A percentile compares a stretch with the other conserved stretches of the same genome.
Conservation (phyloP, 2,797 vertebrate species). For the Arnoldichthys spilopterus region DNA sequence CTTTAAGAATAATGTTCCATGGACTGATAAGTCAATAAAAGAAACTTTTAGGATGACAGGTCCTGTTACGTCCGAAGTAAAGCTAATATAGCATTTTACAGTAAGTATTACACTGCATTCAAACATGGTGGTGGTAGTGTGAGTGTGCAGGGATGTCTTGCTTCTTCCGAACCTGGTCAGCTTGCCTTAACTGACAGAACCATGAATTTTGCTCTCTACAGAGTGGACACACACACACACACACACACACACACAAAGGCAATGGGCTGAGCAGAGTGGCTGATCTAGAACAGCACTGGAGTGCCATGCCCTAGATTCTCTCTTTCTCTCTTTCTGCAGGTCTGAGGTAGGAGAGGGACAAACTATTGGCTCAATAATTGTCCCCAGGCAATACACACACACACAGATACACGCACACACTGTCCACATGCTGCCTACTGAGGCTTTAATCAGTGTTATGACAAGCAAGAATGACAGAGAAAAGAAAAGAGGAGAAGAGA, state of each 20-base stretch:
- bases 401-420: slow-evolving; percentile 2
- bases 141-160: too few relatives aligned
- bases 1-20: too few relatives aligned
- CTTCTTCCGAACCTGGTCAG: too few relatives aligned
- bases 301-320: slow-evolving; percentile 48
- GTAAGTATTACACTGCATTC: too few relatives aligned
- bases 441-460: slow-evolving; percentile 53
- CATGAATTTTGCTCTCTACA: too few relatives aligned
- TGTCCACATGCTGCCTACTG: slow-evolving; percentile 40
- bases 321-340: slow-evolving; percentile 20
- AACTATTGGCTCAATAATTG: slow-evolving; percentile 49
- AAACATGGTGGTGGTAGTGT: too few relatives aligned
- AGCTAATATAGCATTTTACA: too few relatives aligned
- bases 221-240: neutral
- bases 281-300: slow-evolving; percentile 36
- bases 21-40: too few relatives aligned
- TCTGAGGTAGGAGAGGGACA: slow-evolving; percentile 33
- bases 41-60: too few relatives aligned
- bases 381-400: slow-evolving; percentile 46
- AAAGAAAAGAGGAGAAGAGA: neutral
- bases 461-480: neutral
- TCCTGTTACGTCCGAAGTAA: too few relatives aligned
- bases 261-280: slow-evolving; percentile 20
- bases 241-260: neutral
- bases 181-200: too few relatives aligned